Evolutionary conservation across 2,888 invertebrate genomes (phyloP).

Genomic region (Sceliomorpha sp.): DNA sequence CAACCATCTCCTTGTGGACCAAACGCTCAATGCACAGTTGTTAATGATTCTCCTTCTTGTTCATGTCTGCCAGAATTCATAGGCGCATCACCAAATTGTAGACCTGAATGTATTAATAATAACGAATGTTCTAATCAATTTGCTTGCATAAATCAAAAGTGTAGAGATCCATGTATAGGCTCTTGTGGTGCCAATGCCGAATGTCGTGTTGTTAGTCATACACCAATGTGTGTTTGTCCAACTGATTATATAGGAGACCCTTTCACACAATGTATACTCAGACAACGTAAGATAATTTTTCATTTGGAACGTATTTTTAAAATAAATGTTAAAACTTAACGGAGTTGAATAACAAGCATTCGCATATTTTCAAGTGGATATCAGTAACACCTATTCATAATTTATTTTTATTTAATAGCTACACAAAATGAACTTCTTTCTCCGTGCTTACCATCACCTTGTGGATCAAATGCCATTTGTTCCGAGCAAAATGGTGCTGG

Average conservation of each 20-base stretch:
- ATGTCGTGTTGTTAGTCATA: no score
- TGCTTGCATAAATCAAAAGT: constrained; percentile 86
- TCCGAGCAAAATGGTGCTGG: constrained; percentile 86
- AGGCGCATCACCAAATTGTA: constrained; percentile 85
- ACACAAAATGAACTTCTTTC: constrained; percentile 22
- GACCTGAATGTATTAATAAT: constrained; percentile 86
- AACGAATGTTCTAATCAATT: constrained; percentile 84
- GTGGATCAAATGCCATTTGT: constrained; percentile 89
- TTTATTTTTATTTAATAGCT: constrained; percentile 4
- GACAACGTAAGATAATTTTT: constrained; percentile 69
- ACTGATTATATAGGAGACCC: constrained; percentile 86
- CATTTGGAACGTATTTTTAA: no score
- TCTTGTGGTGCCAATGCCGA: constrained; percentile 87
- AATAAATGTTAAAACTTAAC: no score
- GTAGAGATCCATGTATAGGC: constrained; percentile 86
- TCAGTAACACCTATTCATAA: no score
- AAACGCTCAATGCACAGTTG: constrained; percentile 84
- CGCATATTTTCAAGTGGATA: no score
- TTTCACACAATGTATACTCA: constrained; percentile 82
- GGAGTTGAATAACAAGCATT: no score
- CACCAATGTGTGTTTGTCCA: constrained; percentile 85
- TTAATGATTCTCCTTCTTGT: constrained; percentile 85
- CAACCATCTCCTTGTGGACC: constrained; percentile 86
- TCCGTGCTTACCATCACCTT: constrained; percentile 87
- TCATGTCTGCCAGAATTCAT: constrained; percentile 84